A percentile compares a stretch with the other conserved stretches of the same genome.
These are phyloP conservation scores for Idaea biselata DNA, from an alignment of 2,888 invertebrate species.

Conservation along the genomic window DNA sequence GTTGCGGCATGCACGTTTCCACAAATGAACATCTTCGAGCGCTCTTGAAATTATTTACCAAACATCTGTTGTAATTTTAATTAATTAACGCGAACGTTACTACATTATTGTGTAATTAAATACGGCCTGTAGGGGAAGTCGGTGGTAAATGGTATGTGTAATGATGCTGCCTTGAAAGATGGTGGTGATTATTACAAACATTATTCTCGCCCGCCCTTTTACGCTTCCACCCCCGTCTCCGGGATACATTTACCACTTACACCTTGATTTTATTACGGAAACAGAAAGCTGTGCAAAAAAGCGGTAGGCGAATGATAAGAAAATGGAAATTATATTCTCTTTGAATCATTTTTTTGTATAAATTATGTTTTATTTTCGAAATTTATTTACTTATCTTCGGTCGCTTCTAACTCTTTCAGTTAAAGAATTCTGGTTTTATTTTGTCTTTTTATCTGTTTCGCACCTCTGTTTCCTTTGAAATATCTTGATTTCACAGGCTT, in stretches of 20 bases:
- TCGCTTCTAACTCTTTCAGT: not conserved
- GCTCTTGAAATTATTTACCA: not conserved
- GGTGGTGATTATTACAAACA: slow-evolving; percentile 69
- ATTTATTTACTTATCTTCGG: not conserved
- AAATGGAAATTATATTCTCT: not conserved
- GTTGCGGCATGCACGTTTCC: slow-evolving; percentile 1
- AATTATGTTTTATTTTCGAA: not conserved
- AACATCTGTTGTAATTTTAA: slow-evolving; percentile 21
- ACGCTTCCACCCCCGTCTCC: slow-evolving; percentile 30
- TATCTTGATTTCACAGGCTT: slow-evolving; percentile 52
- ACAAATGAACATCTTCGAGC: slow-evolving; percentile 9
- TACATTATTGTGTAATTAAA: slow-evolving; percentile 66
- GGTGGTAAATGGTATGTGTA: slow-evolving; percentile 54
- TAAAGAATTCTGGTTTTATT: not conserved
- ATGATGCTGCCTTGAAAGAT: slow-evolving; percentile 59
- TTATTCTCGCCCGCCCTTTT: slow-evolving; percentile 49
- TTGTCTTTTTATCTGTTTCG: slow-evolving; percentile 27
- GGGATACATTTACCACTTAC: slow-evolving; percentile 31
- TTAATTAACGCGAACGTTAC: slow-evolving; percentile 55
- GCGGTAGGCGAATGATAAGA: not conserved
- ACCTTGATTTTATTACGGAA: slow-evolving; percentile 47
- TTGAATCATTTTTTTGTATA: not conserved
- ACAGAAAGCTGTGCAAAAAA: slow-evolving; percentile 1
- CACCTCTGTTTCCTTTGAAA: slow-evolving; percentile 41
- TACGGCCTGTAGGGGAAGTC: slow-evolving; percentile 39